phyloP scores from a whole-genome alignment of 2,797 vertebrate genomes.

The Pitangus sulphuratus region DNA sequence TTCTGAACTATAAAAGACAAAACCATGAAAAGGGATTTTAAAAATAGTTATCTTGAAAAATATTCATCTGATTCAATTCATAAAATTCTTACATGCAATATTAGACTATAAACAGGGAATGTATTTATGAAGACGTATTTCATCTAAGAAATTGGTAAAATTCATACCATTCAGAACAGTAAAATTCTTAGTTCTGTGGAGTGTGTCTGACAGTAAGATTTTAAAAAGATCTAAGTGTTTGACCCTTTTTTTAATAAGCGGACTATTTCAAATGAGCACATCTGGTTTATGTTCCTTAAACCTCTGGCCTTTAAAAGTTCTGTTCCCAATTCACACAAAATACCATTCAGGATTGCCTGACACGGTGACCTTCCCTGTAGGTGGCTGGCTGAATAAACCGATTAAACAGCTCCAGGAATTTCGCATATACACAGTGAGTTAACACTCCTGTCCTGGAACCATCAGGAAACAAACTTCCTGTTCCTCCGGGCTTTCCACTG shows the following conservation, averaged over 20 bases:
- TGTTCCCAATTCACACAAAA: conserved; percentile 77
- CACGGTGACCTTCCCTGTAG: conserved; percentile 75
- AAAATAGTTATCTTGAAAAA: neutral
- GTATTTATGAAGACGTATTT: conserved; percentile 38
- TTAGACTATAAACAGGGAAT: neutral
- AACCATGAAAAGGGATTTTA: neutral
- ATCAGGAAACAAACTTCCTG: conserved; percentile 15
- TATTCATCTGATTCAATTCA: neutral
- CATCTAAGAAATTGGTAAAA: neutral
- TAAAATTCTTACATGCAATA: neutral
- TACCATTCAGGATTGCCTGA: conserved; percentile 75
- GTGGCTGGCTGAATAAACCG: conserved; percentile 69
- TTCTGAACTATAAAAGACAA: neutral
- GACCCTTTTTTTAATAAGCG: conserved; percentile 75
- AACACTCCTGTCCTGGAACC: conserved; percentile 50
- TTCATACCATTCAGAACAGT: conserved; percentile 20
- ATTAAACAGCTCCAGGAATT: conserved; percentile 73
- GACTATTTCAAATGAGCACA: conserved; percentile 76
- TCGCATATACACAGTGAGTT: conserved; percentile 55
- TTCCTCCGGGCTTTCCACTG: neutral
- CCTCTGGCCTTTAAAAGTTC: conserved; percentile 75
- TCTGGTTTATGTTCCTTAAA: conserved; percentile 82
- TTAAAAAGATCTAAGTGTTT: conserved; percentile 73
- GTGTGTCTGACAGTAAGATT: conserved; percentile 72
- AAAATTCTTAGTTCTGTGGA: conserved; percentile 63